Percentiles rank a stretch among this genome's conserved stretches.
Conservation (phyloP, 2,113 vertebrate genomes). For the Amia ocellicauda region DNA sequence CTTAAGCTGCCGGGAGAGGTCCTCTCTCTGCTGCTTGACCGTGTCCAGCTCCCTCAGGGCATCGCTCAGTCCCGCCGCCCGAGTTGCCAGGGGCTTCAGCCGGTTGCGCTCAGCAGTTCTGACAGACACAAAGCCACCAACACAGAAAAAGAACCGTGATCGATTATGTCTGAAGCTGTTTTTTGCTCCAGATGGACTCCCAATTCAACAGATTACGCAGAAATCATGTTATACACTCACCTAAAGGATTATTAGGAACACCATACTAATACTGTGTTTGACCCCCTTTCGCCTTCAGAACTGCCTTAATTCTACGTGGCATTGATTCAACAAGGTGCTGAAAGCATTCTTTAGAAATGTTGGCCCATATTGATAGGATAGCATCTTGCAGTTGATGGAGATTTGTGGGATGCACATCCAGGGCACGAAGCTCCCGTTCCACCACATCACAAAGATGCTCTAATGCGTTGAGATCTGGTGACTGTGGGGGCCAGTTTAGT, state of each 20-base stretch:
- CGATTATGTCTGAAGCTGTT: not conserved
- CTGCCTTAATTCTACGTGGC: no score
- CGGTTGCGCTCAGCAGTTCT: slow-evolving; percentile 41
- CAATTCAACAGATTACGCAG: not conserved
- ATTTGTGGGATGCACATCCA: no score
- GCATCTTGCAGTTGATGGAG: no score
- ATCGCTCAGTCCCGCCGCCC: slow-evolving; percentile 22
- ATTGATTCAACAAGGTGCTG: no score
- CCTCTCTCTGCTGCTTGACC: slow-evolving; percentile 32
- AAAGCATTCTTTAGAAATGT: no score
- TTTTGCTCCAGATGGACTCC: not conserved
- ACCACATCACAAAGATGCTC: no score
- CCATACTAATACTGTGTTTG: no score
- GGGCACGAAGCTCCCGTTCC: no score
- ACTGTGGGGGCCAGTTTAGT: not conserved
- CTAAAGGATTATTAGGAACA: no score
- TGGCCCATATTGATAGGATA: no score
- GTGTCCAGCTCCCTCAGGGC: slow-evolving; percentile 38
- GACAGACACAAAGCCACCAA: not conserved
- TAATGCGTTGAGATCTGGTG: not conserved
- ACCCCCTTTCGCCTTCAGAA: no score
- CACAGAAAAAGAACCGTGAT: no score
- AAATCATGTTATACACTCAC: slow-evolving; percentile 2
- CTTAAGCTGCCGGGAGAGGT: slow-evolving; percentile 32
- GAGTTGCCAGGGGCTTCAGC: slow-evolving; percentile 32